These are phyloP conservation scores for Syrrhaptes paradoxus DNA, from an alignment of 2,113 vertebrate genomes.

Conservation along the genomic window DNA sequence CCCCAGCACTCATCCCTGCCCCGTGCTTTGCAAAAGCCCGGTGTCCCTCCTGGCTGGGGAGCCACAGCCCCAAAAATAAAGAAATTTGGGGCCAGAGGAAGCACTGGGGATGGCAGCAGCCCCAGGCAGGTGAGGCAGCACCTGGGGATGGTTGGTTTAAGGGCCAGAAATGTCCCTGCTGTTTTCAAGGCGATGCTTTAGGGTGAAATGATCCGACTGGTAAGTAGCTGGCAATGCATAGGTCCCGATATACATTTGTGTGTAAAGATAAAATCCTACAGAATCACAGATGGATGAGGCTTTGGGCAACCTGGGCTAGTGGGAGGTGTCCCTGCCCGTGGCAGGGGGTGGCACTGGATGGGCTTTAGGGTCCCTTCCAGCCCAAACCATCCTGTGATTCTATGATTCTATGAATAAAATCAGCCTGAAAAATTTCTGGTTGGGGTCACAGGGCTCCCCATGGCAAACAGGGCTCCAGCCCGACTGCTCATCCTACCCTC, in stretches of 20 bases:
- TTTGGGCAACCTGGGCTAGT: too few species aligned
- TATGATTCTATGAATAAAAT: neutral
- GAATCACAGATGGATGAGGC: too few species aligned
- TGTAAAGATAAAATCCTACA: too few species aligned
- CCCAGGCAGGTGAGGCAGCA: rapidly evolving
- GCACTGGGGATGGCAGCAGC: neutral
- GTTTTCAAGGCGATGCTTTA: neutral
- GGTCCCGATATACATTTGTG: too few species aligned
- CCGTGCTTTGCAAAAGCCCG: neutral
- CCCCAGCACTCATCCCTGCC: rapidly evolving
- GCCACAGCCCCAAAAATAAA: neutral
- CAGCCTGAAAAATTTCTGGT: neutral
- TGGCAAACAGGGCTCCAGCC: neutral
- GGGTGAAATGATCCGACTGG: neutral
- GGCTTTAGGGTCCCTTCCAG: too few species aligned
- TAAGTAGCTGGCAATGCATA: neutral
- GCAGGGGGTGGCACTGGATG: too few species aligned
- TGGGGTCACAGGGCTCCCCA: neutral
- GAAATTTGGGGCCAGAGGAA: neutral
- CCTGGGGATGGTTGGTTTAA: neutral
- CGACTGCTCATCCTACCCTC: neutral
- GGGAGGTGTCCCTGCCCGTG: too few species aligned
- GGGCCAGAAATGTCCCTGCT: neutral
- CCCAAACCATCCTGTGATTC: too few species aligned
- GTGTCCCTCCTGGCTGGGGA: neutral